A percentile compares a stretch with the other conserved stretches of the same genome.
Evolutionary conservation across 2,888 invertebrate species (phyloP).

Genomic region (Therioaphis trifolii): DNA sequence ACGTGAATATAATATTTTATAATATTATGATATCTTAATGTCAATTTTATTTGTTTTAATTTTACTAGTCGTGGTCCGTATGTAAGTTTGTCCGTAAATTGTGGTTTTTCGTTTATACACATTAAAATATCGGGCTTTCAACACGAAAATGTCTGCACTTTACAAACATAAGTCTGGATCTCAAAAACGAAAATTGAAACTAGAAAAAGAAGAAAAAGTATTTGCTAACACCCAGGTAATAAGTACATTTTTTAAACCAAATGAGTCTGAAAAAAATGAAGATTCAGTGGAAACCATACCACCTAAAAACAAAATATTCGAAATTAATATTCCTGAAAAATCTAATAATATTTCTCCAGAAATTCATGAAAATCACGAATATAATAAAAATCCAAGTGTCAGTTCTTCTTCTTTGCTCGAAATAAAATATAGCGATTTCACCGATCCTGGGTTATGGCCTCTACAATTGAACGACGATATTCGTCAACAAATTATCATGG

Average conservation of each 20-base stretch:
- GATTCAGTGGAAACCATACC: constrained; percentile 21
- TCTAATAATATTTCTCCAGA: background rate
- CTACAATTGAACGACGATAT: constrained; percentile 47
- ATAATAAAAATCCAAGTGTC: background rate
- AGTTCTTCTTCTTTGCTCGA: background rate
- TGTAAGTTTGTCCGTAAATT: constrained; percentile 1
- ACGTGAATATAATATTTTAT: too few relatives aligned
- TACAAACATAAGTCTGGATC: constrained; percentile 17
- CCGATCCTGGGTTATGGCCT: background rate
- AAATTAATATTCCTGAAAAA: background rate
- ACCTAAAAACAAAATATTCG: constrained; percentile 8
- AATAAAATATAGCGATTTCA: constrained; percentile 9
- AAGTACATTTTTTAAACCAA: too few relatives aligned
- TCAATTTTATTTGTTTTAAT: constrained; percentile 1
- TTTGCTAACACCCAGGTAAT: too few relatives aligned
- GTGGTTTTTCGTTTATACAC: background rate
- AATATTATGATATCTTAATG: background rate
- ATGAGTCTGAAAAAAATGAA: background rate
- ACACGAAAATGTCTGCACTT: background rate
- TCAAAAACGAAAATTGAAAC: background rate
- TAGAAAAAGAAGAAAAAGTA: too few relatives aligned
- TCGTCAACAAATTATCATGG: constrained; percentile 20
- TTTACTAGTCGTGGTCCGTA: background rate
- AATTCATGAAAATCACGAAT: background rate
- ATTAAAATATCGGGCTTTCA: background rate